Conservation (phyloP, 2,888 invertebrate species). For the Exocentrus adspersus region DNA sequence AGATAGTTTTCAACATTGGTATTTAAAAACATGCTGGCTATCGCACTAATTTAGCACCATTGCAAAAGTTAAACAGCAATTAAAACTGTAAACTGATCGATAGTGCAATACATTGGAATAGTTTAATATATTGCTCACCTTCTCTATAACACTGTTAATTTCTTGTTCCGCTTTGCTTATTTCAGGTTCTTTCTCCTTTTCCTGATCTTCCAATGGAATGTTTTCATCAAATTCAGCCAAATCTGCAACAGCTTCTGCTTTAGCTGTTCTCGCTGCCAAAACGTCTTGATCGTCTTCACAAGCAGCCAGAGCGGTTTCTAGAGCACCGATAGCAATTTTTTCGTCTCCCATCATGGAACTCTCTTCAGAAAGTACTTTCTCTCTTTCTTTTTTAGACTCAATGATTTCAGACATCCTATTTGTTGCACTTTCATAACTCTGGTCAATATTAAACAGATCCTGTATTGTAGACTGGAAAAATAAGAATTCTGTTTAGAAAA, state of each 20-base stretch:
- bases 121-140: constrained; percentile 64
- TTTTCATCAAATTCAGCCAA: constrained; percentile 96
- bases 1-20: constrained; percentile 53
- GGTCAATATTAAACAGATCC: constrained; percentile 87
- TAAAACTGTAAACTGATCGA: constrained; percentile 36
- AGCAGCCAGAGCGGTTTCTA: constrained; percentile 86
- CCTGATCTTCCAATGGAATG: constrained; percentile 84
- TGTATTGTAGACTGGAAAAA: constrained; percentile 83
- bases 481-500: no score
- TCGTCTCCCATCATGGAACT: constrained; percentile 63
- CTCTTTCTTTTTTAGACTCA: constrained; percentile 63
- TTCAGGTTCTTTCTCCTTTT: constrained; percentile 64
- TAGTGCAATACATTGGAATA: constrained; percentile 33
- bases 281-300: constrained; percentile 97
- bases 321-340: constrained; percentile 71
- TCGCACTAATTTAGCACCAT: constrained; percentile 58
- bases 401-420: constrained; percentile 69
- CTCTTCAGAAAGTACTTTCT: constrained; percentile 52
- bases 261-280: constrained; percentile 87
- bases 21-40: constrained; percentile 62
- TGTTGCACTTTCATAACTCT: constrained; percentile 70
- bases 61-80: constrained; percentile 51
- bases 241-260: constrained; percentile 89
- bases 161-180: constrained; percentile 79
- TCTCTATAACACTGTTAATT: constrained; percentile 76